These are phyloP conservation scores for Drosophila helvetica DNA, from an alignment of 2,888 invertebrate genomes.

Conservation along the genomic window DNA sequence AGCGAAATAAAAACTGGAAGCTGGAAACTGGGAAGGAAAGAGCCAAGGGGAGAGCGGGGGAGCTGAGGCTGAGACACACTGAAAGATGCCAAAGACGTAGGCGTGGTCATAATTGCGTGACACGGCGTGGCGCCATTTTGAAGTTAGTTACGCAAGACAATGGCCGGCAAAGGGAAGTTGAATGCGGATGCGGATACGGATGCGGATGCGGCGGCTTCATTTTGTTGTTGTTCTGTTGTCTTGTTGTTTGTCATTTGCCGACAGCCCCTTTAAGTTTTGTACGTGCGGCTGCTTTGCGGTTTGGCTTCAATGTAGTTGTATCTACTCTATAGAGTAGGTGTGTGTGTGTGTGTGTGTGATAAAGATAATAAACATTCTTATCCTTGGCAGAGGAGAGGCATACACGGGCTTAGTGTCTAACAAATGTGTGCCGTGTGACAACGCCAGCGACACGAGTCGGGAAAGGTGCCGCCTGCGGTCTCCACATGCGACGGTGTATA, in stretches of 20 bases:
- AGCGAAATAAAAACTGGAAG: constrained; percentile 50
- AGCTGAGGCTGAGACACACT: not conserved
- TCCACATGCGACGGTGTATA: constrained; percentile 31
- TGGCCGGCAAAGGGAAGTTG: constrained; percentile 32
- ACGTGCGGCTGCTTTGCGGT: constrained; percentile 77
- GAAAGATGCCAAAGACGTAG: constrained; percentile 37
- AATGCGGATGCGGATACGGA: constrained; percentile 17
- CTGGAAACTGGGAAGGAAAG: constrained; percentile 3
- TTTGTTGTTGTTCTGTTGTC: constrained; percentile 58
- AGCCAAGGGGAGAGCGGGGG: not conserved
- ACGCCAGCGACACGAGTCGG: constrained; percentile 53
- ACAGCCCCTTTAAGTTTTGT: constrained; percentile 68
- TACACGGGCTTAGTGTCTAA: constrained; percentile 74
- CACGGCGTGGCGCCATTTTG: constrained; percentile 50
- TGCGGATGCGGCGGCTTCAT: constrained; percentile 47
- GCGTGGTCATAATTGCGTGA: constrained; percentile 46
- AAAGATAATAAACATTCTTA: constrained; percentile 79
- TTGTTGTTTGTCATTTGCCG: constrained; percentile 62
- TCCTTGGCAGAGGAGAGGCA: constrained; percentile 67
- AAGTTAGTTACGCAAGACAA: constrained; percentile 52
- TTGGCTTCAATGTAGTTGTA: constrained; percentile 52
- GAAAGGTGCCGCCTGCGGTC: constrained; percentile 71
- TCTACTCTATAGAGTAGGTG: not conserved
- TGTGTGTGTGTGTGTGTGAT: constrained; percentile 52
- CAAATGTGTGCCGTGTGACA: constrained; percentile 78